Percentiles rank a stretch among this genome's conserved stretches.
These are phyloP conservation scores for Agrochola circellaris DNA, from an alignment of 2,888 invertebrate genomes.

Conservation along the genomic window DNA sequence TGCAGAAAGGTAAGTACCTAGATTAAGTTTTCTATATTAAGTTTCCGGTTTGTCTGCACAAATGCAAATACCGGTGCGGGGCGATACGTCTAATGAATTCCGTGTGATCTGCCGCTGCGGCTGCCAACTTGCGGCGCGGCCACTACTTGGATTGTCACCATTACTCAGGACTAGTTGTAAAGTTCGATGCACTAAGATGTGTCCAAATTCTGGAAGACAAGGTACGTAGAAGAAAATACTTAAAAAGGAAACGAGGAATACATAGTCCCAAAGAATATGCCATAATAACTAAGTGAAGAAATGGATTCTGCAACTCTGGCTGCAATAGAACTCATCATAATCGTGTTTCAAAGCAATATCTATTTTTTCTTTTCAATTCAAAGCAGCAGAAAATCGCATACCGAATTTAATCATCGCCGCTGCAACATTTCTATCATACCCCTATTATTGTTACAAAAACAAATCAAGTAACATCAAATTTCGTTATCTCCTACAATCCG, in stretches of 20 bases:
- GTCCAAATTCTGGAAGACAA: background rate
- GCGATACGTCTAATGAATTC: conserved; percentile 48
- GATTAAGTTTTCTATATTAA: too few relatives aligned
- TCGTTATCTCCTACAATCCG: conserved; percentile 44
- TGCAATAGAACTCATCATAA: background rate
- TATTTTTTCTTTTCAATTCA: background rate
- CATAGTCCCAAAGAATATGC: background rate
- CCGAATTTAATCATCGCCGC: background rate
- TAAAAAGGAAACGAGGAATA: background rate
- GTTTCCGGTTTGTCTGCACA: background rate
- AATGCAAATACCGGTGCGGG: conserved; percentile 23
- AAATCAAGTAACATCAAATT: conserved; percentile 37
- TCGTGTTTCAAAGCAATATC: background rate
- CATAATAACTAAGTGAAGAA: background rate
- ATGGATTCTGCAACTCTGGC: background rate
- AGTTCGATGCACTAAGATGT: background rate
- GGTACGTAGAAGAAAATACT: background rate
- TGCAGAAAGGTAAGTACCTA: background rate
- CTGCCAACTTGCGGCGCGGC: conserved; percentile 5
- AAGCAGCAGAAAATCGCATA: background rate
- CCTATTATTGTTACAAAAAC: conserved; percentile 29
- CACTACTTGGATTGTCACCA: conserved; percentile 21
- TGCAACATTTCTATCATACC: background rate
- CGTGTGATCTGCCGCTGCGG: conserved; percentile 31
- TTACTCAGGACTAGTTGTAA: conserved; percentile 1